Evolutionary conservation across 2,888 invertebrate species (phyloP).

Genomic region (Zaprionus lineosus): DNA sequence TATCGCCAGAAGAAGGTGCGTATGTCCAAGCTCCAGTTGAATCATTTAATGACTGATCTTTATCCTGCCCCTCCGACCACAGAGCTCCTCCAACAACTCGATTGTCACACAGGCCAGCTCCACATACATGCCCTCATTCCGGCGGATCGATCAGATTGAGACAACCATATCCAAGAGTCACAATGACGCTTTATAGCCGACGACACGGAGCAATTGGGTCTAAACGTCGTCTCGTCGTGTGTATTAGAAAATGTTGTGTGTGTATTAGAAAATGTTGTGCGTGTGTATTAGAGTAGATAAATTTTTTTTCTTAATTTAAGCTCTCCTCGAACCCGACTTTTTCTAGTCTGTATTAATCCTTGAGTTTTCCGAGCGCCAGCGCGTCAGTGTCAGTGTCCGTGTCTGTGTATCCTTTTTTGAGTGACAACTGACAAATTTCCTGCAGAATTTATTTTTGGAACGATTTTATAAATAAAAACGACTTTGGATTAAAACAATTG

Average conservation of each 20-base stretch:
- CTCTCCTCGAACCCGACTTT: too few relatives aligned
- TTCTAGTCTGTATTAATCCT: too few relatives aligned
- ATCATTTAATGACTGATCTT: neutral
- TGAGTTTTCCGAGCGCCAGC: slow-evolving; percentile 8
- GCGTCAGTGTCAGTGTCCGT: neutral
- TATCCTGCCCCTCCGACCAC: too few relatives aligned
- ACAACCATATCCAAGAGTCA: slow-evolving; percentile 79
- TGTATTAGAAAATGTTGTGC: slow-evolving; percentile 5
- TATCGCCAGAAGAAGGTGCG: slow-evolving; percentile 82
- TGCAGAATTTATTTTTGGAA: slow-evolving; percentile 65
- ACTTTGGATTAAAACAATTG: too few relatives aligned
- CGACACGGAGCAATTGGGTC: slow-evolving; percentile 69
- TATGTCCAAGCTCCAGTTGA: neutral
- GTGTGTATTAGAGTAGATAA: slow-evolving; percentile 4
- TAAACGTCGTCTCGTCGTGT: slow-evolving; percentile 42
- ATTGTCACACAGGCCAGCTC: slow-evolving; percentile 80
- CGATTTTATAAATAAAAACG: slow-evolving; percentile 49
- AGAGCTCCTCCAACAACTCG: slow-evolving; percentile 82
- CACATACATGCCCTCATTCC: slow-evolving; percentile 80
- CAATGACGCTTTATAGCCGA: slow-evolving; percentile 80
- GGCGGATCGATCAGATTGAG: slow-evolving; percentile 81
- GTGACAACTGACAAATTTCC: slow-evolving; percentile 15
- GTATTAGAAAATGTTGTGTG: slow-evolving; percentile 1
- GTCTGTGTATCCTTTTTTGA: slow-evolving; percentile 1
- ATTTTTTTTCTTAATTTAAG: neutral